These are phyloP conservation scores for Capromys pilorides DNA, from an alignment of 2,797 vertebrate genomes.

Conservation along the genomic window DNA sequence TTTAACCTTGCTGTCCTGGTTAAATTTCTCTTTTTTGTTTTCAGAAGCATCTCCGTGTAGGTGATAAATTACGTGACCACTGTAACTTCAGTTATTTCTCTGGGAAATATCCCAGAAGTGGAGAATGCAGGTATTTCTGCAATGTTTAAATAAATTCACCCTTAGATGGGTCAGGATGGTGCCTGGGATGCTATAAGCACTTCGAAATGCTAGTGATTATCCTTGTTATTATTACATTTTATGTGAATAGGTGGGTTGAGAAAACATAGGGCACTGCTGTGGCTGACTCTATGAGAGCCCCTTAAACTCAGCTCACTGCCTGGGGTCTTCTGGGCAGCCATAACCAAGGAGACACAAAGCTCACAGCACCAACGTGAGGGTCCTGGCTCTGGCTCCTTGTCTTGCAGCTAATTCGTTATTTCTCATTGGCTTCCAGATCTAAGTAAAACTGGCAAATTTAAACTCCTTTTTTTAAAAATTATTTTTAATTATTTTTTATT, in stretches of 20 bases:
- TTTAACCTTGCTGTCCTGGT: neutral
- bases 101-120: neutral
- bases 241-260: constrained; percentile 18
- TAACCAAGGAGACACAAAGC: neutral
- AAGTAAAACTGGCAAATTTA: constrained; percentile 4
- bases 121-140: neutral
- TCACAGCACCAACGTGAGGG: neutral
- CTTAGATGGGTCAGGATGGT: neutral
- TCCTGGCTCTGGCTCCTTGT: neutral
- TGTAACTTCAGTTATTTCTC: neutral
- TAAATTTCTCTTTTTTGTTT: neutral
- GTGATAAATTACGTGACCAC: neutral
- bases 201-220: constrained; percentile 16
- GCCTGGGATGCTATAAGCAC: neutral
- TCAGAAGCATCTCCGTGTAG: neutral
- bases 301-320: neutral
- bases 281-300: neutral
- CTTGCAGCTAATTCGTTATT: neutral
- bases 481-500: neutral
- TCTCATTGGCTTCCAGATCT: neutral
- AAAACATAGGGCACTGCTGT: neutral
- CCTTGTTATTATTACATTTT: neutral
- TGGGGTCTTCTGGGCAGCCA: neutral
- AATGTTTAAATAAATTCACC: constrained; percentile 1
- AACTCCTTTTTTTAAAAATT: too few species aligned